Percentiles rank a stretch among this genome's conserved stretches.
Conservation (phyloP, 2,888 invertebrate genomes). For the Scaptodrosophila latifasciaeformis region DNA sequence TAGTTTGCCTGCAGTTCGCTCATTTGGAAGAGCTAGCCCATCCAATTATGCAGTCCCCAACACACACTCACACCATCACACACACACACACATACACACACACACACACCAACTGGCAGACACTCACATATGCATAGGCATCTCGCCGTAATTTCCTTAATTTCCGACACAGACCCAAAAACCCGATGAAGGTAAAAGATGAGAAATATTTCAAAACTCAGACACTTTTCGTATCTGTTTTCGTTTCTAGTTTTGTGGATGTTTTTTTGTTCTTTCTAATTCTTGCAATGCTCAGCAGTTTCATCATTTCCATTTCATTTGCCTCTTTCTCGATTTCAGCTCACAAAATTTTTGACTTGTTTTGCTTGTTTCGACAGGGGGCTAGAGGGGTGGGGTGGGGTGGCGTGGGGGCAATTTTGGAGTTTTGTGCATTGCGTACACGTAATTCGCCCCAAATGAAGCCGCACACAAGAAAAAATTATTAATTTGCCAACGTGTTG, state of each 20-base stretch:
- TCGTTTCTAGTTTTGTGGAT: no score
- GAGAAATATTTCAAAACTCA: no score
- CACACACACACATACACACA: no score
- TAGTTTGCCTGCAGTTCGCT: not conserved
- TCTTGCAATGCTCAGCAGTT: not conserved
- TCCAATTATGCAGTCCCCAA: constrained; percentile 8
- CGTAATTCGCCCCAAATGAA: constrained; percentile 47
- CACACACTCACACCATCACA: constrained; percentile 3
- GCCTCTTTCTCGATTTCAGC: not conserved
- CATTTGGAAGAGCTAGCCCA: not conserved
- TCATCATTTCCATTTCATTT: constrained; percentile 3
- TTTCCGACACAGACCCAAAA: not conserved
- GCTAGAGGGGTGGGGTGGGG: no score
- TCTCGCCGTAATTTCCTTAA: not conserved
- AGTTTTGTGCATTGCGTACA: constrained; percentile 42
- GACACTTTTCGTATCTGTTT: not conserved
- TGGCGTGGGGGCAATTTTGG: no score
- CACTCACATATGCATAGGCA: constrained; percentile 1
- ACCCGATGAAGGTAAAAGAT: no score
- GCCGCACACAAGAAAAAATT: constrained; percentile 30
- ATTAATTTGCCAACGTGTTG: constrained; percentile 16
- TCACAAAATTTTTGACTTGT: no score
- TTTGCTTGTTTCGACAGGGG: not conserved
- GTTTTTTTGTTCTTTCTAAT: not conserved
- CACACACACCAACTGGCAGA: no score